Conservation (phyloP, 2,797 vertebrate species). For the Eospalax fontanierii region DNA sequence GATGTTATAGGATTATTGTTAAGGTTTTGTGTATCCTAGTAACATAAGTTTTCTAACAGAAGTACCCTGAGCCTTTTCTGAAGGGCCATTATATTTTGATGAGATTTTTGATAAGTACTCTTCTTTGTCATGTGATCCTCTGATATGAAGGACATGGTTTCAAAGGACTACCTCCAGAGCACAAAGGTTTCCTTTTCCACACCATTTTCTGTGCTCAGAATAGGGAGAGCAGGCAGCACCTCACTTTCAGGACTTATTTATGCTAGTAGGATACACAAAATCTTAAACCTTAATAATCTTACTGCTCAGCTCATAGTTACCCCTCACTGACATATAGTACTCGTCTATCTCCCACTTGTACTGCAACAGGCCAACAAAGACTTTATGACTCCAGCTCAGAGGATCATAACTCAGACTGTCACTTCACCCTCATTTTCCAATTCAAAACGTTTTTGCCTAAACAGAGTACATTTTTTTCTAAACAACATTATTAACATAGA, state of each 20-base stretch:
- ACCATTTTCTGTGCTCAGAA: conserved; percentile 22
- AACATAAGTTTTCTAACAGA: conserved; percentile 65
- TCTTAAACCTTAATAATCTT: too few species aligned
- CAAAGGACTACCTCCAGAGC: conserved; percentile 21
- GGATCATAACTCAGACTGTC: conserved; percentile 27
- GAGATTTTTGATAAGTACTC: conserved; percentile 58
- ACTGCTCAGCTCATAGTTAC: not conserved
- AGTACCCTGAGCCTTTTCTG: conserved; percentile 4
- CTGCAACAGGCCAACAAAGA: not conserved
- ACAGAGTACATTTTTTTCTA: conserved; percentile 35
- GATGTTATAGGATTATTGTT: conserved; percentile 30
- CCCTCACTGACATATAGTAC: not conserved
- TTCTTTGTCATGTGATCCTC: conserved; percentile 45
- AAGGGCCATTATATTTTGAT: conserved; percentile 47
- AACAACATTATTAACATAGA: conserved; percentile 62
- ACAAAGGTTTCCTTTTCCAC: conserved; percentile 43
- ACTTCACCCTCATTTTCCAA: conserved; percentile 31
- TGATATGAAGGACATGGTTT: conserved; percentile 29
- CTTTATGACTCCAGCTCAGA: not conserved
- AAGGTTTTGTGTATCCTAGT: conserved; percentile 33
- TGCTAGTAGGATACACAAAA: too few species aligned
- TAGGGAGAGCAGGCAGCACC: not conserved
- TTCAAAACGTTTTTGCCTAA: conserved; percentile 56
- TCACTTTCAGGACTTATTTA: not conserved
- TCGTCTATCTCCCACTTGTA: conserved; percentile 38